Evolutionary conservation across 2,888 invertebrate species (phyloP).

Genomic region (Hofmannophila pseudospretella): DNA sequence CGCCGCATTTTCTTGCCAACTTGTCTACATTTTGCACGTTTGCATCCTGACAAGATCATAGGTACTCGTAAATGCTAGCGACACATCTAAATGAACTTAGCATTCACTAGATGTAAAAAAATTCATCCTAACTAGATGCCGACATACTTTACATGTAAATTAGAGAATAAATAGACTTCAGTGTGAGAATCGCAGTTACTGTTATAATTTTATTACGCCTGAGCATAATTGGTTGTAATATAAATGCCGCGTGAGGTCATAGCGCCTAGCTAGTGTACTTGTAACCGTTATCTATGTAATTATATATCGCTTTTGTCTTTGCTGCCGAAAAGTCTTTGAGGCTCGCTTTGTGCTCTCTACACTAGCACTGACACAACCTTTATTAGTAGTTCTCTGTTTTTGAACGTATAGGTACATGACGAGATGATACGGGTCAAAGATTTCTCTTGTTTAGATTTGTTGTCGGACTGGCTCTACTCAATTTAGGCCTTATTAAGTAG

Average conservation of each 20-base stretch:
- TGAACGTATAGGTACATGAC: constrained; percentile 11
- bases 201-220: constrained; percentile 32
- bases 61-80: too few species aligned
- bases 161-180: constrained; percentile 15
- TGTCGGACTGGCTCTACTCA: background rate
- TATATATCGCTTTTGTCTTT: constrained; percentile 61
- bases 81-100: too few species aligned
- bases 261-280: constrained; percentile 13
- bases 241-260: constrained; percentile 13
- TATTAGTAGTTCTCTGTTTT: constrained; percentile 27
- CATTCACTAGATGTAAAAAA: too few species aligned
- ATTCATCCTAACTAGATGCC: constrained; percentile 2
- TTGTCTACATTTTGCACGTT: background rate
- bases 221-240: constrained; percentile 23
- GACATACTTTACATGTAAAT: constrained; percentile 8
- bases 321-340: constrained; percentile 61
- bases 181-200: constrained; percentile 17
- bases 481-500: background rate
- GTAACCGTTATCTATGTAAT: constrained; percentile 50
- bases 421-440: constrained; percentile 35
- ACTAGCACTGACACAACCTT: constrained; percentile 43
- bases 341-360: constrained; percentile 52
- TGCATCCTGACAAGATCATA: background rate
- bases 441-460: constrained; percentile 19
- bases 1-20: background rate